A percentile compares a stretch with the other conserved stretches of the same genome.
Evolutionary conservation across 2,888 invertebrate species (phyloP).

Genomic region (Dexiosoma caninum): DNA sequence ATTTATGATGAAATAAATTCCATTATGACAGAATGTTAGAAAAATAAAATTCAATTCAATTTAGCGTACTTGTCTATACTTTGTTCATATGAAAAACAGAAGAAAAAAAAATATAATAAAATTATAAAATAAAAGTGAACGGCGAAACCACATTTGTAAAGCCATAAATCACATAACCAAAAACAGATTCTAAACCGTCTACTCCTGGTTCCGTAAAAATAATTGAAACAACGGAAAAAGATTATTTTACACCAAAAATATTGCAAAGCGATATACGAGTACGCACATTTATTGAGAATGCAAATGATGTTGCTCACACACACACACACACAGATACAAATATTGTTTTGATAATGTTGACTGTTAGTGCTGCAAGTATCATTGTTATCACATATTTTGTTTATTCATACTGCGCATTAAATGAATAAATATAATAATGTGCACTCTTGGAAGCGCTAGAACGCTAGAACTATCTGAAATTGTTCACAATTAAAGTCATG

Average conservation of each 20-base stretch:
- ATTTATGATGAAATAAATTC: conserved; percentile 21
- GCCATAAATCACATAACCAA: conserved; percentile 50
- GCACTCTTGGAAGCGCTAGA: too few species aligned
- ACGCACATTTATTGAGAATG: not conserved
- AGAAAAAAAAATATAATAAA: too few species aligned
- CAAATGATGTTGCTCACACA: not conserved
- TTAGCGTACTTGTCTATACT: conserved; percentile 38
- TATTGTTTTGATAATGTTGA: not conserved
- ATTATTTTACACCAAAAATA: conserved; percentile 44
- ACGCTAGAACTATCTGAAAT: too few species aligned
- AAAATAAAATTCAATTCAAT: conserved; percentile 40
- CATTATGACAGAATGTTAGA: conserved; percentile 19
- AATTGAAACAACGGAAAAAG: conserved; percentile 14
- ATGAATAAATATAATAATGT: too few species aligned
- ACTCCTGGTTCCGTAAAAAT: not conserved
- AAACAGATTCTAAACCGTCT: not conserved
- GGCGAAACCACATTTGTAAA: conserved; percentile 31
- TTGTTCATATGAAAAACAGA: conserved; percentile 20
- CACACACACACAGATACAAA: not conserved
- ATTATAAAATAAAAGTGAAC: not conserved
- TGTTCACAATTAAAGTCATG: too few species aligned
- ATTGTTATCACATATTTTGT: too few species aligned
- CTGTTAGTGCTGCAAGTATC: too few species aligned
- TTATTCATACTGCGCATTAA: too few species aligned
- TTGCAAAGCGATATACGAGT: conserved; percentile 13